Conservation (phyloP, 2,113 vertebrate genomes). For the Merops nubicus region DNA sequence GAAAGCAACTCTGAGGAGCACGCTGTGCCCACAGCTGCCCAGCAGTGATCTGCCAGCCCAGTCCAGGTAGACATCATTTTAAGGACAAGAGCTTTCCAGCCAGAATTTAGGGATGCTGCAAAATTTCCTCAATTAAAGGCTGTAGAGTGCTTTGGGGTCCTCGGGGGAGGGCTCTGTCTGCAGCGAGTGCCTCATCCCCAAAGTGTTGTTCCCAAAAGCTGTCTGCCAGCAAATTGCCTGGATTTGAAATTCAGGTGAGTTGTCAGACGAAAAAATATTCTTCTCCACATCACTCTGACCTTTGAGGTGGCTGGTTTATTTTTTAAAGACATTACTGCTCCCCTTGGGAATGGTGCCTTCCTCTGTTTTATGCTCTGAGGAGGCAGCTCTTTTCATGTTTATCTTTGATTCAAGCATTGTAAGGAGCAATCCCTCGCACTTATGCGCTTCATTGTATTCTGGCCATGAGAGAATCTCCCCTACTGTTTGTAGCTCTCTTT, state of each 20-base stretch:
- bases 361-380: slow-evolving; percentile 52
- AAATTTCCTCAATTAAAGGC: neutral
- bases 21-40: fast-evolving
- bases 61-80: neutral
- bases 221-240: neutral
- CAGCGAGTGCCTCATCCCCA: fast-evolving
- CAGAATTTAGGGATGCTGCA: neutral
- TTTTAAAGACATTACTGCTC: slow-evolving; percentile 11
- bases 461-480: slow-evolving; percentile 50
- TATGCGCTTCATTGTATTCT: slow-evolving; percentile 44
- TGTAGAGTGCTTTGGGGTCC: neutral
- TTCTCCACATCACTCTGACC: neutral
- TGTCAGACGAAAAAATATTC: neutral
- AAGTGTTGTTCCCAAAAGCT: neutral
- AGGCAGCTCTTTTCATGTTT: slow-evolving; percentile 57
- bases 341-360: slow-evolving; percentile 38
- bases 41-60: neutral
- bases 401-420: slow-evolving; percentile 63
- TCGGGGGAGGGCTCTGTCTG: neutral
- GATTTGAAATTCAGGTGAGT: slow-evolving; percentile 37
- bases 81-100: neutral
- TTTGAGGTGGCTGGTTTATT: slow-evolving; percentile 8
- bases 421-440: slow-evolving; percentile 55
- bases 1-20: neutral
- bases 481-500: slow-evolving; percentile 61